These are phyloP conservation scores for Spongilla lacustris DNA, from an alignment of 37 sponge, comb jelly and placozoan genomes.

Conservation along the genomic window DNA sequence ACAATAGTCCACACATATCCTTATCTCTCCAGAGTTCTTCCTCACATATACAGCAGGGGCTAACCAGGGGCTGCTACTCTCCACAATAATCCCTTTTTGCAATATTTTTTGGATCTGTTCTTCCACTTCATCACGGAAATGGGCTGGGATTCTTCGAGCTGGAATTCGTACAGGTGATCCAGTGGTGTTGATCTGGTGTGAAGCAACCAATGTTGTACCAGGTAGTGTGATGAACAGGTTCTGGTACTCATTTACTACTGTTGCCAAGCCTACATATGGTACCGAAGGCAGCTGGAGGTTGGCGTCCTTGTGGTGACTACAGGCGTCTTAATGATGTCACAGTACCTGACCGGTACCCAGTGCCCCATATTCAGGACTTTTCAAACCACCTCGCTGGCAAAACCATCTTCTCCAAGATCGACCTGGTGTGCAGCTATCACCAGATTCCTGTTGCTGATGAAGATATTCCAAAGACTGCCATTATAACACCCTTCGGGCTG, in stretches of 20 bases:
- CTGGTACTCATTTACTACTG: constrained; percentile 31
- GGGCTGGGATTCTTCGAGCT: constrained; percentile 54
- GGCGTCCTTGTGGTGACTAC: constrained; percentile 73
- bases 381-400: constrained; percentile 41
- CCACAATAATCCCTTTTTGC: constrained; percentile 61
- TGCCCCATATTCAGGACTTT: constrained; percentile 67
- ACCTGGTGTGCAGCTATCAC: constrained; percentile 49
- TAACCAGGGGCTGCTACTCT: constrained; percentile 70
- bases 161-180: constrained; percentile 40
- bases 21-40: constrained; percentile 53
- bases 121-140: constrained; percentile 56
- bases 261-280: constrained; percentile 47
- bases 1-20: constrained; percentile 67
- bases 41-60: constrained; percentile 73
- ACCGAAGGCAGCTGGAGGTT: constrained; percentile 53
- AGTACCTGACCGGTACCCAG: constrained; percentile 56
- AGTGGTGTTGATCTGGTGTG: constrained; percentile 38
- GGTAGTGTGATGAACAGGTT: constrained; percentile 44
- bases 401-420: constrained; percentile 53
- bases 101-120: constrained; percentile 52
- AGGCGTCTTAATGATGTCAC: constrained; percentile 56
- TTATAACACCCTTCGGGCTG: not conserved
- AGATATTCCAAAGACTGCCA: constrained; percentile 39
- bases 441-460: constrained; percentile 47
- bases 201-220: constrained; percentile 36